A percentile compares a stretch with the other conserved stretches of the same genome.
Conservation (phyloP, 2,797 vertebrate genomes). For the Tinamus major region DNA sequence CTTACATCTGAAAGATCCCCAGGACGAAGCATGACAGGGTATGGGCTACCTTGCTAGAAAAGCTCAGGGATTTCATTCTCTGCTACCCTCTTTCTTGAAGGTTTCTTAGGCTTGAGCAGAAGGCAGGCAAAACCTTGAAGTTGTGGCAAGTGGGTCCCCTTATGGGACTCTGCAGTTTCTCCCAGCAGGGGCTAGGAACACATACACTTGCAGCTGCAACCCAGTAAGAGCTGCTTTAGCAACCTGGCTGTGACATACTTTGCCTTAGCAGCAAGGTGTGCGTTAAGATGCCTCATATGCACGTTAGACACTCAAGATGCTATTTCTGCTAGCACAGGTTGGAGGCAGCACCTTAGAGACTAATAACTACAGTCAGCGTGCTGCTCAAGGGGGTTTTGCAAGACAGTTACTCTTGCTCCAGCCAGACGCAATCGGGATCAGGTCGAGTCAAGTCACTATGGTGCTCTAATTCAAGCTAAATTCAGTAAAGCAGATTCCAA, state of each 20-base stretch:
- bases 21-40: background rate
- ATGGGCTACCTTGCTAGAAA: rapidly evolving
- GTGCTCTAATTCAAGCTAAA: slow-evolving; percentile 38
- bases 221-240: background rate
- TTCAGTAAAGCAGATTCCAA: slow-evolving; percentile 34
- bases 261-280: background rate
- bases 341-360: background rate
- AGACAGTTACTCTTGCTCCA: background rate
- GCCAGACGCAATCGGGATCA: background rate
- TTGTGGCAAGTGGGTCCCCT: background rate
- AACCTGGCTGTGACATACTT: rapidly evolving
- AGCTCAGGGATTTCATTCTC: background rate
- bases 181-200: rapidly evolving
- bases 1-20: background rate
- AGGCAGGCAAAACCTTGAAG: background rate
- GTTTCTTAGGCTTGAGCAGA: background rate
- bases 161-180: rapidly evolving
- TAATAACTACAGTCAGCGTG: rapidly evolving
- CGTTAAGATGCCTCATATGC: rapidly evolving
- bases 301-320: background rate
- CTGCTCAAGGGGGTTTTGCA: background rate
- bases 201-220: rapidly evolving
- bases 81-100: background rate
- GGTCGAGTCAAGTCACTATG: background rate
- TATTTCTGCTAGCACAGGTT: background rate